These are phyloP conservation scores for Clarias laeviceps DNA, from an alignment of 2,797 vertebrate genomes.

Conservation along the genomic window DNA sequence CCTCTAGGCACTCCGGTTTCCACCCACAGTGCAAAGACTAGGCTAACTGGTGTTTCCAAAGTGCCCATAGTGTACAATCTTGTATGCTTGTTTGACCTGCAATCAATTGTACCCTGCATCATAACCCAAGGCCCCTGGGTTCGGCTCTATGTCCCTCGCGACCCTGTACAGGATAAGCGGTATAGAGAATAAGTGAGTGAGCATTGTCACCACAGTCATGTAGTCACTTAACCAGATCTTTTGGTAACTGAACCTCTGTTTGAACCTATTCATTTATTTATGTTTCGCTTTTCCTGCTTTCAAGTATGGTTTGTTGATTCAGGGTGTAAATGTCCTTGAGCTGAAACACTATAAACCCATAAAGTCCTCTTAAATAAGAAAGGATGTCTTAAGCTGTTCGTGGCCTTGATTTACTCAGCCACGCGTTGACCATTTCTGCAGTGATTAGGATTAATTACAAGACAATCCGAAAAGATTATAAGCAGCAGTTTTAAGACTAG, in stretches of 20 bases:
- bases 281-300: not conserved
- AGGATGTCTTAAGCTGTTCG: constrained; percentile 41
- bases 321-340: not conserved
- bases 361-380: constrained; percentile 25
- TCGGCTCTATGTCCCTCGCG: no score
- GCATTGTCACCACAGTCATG: not conserved
- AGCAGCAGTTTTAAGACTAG: constrained; percentile 39
- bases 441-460: constrained; percentile 61
- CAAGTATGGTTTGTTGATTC: not conserved
- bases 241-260: not conserved
- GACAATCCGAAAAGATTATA: constrained; percentile 45
- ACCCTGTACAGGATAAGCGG: no score
- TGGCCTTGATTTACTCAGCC: constrained; percentile 54
- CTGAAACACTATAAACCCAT: not conserved
- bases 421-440: constrained; percentile 52
- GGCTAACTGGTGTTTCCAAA: no score
- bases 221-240: not conserved
- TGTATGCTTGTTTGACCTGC: no score
- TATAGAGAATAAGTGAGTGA: no score
- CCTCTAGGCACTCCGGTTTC: no score
- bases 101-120: no score
- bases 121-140: no score
- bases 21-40: no score
- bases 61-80: no score
- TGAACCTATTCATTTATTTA: not conserved